phyloP scores from a whole-genome alignment of 2,888 invertebrate species.

The Spodoptera exigua region DNA sequence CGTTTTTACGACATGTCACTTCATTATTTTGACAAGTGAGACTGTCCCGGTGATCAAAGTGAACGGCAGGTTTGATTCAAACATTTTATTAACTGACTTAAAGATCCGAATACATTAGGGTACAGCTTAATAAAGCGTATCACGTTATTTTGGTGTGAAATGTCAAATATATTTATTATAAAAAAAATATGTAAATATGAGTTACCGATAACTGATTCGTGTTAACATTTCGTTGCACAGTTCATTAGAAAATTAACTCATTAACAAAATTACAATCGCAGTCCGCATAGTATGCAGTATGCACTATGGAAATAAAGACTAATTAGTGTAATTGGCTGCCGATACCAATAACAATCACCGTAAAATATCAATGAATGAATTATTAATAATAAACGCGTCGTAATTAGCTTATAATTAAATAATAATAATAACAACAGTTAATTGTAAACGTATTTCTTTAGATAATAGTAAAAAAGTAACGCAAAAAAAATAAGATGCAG shows the following conservation, averaged over 20 bases:
- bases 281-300: background rate
- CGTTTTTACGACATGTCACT: constrained; percentile 75
- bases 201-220: too few species aligned
- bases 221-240: too few species aligned
- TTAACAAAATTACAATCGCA: background rate
- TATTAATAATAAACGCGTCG: constrained; percentile 7
- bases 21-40: constrained; percentile 80
- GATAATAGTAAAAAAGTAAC: constrained; percentile 32
- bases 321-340: constrained; percentile 18
- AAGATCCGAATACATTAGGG: constrained; percentile 43
- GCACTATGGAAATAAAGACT: constrained; percentile 5
- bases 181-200: constrained; percentile 6
- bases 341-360: constrained; percentile 1
- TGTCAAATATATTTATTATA: background rate
- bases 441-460: constrained; percentile 3
- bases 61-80: constrained; percentile 53
- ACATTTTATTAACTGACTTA: constrained; percentile 52
- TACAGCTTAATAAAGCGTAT: constrained; percentile 38
- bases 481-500: constrained; percentile 34
- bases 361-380: constrained; percentile 8
- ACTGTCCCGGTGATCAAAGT: constrained; percentile 62
- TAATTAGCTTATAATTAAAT: background rate
- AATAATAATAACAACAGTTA: background rate
- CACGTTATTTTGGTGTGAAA: constrained; percentile 20
- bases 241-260: background rate